Evolutionary conservation across 2,113 vertebrate genomes (phyloP).

Genomic region (Ursus arctos): DNA sequence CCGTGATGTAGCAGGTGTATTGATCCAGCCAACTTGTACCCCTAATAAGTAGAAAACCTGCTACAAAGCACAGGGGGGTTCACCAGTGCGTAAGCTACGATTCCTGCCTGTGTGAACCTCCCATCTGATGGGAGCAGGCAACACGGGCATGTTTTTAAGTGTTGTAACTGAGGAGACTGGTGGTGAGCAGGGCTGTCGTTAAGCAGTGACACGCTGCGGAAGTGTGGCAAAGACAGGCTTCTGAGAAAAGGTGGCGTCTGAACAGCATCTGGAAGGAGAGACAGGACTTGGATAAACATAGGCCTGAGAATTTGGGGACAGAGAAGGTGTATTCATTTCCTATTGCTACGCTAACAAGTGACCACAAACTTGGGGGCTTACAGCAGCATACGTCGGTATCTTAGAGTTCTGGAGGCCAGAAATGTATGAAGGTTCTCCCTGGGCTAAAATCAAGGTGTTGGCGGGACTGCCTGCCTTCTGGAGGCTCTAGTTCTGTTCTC

Average conservation of each 20-base stretch:
- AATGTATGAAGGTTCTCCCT: not conserved
- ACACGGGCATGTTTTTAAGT: not conserved
- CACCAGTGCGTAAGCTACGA: fast-evolving
- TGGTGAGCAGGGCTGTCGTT: not conserved
- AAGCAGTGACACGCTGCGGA: not conserved
- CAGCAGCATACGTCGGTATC: too few relatives aligned
- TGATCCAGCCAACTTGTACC: not conserved
- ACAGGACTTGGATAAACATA: not conserved
- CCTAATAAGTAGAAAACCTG: not conserved
- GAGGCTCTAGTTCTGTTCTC: not conserved
- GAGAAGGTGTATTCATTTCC: not conserved
- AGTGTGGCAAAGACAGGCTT: not conserved
- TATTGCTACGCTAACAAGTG: not conserved
- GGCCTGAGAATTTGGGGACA: not conserved
- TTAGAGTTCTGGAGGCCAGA: not conserved
- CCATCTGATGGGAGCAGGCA: not conserved
- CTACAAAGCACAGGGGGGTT: not conserved
- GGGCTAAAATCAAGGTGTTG: not conserved
- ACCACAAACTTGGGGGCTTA: too few relatives aligned
- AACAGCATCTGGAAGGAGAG: not conserved
- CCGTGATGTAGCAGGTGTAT: not conserved
- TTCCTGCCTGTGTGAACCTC: not conserved
- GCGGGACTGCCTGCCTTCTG: not conserved
- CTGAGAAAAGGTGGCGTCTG: not conserved
- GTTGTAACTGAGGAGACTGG: not conserved